phyloP scores from a whole-genome alignment of 2,113 vertebrate species.

The Arvicanthis niloticus region DNA sequence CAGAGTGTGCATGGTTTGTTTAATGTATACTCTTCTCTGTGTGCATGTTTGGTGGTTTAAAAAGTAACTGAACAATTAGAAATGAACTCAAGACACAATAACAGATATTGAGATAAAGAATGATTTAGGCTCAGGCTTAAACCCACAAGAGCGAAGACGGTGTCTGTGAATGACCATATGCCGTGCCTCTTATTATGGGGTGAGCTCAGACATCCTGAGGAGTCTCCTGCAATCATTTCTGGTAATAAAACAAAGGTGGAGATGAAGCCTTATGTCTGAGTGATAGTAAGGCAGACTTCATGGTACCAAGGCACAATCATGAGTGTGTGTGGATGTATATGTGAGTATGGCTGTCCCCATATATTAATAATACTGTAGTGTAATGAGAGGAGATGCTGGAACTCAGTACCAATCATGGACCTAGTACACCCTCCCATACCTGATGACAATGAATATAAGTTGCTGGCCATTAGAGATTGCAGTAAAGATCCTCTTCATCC shows the following conservation, averaged over 20 bases:
- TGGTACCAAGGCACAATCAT: not conserved
- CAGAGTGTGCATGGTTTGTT: not conserved
- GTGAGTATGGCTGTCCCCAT: not conserved
- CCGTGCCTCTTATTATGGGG: constrained; percentile 58
- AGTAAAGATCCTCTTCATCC: constrained; percentile 82
- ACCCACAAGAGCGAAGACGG: constrained; percentile 55
- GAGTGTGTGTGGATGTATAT: not conserved
- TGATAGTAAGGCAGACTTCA: constrained; percentile 19
- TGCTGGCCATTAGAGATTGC: constrained; percentile 77
- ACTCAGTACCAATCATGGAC: constrained; percentile 70
- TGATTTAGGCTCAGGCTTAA: constrained; percentile 34
- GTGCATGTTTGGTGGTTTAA: not conserved
- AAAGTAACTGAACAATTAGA: constrained; percentile 21
- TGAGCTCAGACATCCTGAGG: constrained; percentile 30
- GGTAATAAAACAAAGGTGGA: constrained; percentile 28
- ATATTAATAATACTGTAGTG: constrained; percentile 72
- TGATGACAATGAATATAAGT: constrained; percentile 83
- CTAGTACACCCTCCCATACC: constrained; percentile 70
- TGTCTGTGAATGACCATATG: constrained; percentile 45
- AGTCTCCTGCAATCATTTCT: constrained; percentile 19
- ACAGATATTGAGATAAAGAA: constrained; percentile 45
- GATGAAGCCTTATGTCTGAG: constrained; percentile 58
- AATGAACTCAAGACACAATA: constrained; percentile 38
- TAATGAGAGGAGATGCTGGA: constrained; percentile 77
- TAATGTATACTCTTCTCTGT: not conserved